A percentile compares a stretch with the other conserved stretches of the same genome.
These are phyloP conservation scores for Halocaridina rubra DNA, from an alignment of 2,888 invertebrate species.

Conservation along the genomic window DNA sequence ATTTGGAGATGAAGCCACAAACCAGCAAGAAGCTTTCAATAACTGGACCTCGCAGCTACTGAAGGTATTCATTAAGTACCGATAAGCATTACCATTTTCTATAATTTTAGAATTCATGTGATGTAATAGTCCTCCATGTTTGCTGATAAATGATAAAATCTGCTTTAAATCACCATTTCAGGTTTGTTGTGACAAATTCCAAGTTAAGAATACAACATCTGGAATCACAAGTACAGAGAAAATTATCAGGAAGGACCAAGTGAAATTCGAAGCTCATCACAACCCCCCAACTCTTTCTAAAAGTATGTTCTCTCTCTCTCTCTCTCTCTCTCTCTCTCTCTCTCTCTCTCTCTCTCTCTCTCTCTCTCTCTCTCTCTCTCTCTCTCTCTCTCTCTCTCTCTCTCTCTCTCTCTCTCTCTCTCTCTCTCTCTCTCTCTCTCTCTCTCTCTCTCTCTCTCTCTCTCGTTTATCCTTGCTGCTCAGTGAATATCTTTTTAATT, in stretches of 20 bases:
- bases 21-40: slow-evolving; percentile 92
- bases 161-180: no score
- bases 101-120: no score
- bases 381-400: neutral
- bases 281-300: neutral
- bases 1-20: slow-evolving; percentile 94
- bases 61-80: slow-evolving; percentile 76
- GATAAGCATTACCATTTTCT: no score
- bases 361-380: neutral
- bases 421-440: neutral
- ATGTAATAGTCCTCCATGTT: no score
- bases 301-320: neutral
- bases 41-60: slow-evolving; percentile 92
- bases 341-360: neutral
- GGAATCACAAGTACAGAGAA: neutral
- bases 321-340: neutral
- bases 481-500: no score
- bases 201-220: neutral
- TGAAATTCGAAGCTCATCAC: neutral
- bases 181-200: neutral
- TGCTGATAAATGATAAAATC: no score
- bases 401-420: neutral
- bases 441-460: neutral
- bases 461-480: neutral
- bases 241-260: neutral